These are phyloP conservation scores for Spisula subtruncata DNA, from an alignment of 2,888 invertebrate species.

Conservation along the genomic window DNA sequence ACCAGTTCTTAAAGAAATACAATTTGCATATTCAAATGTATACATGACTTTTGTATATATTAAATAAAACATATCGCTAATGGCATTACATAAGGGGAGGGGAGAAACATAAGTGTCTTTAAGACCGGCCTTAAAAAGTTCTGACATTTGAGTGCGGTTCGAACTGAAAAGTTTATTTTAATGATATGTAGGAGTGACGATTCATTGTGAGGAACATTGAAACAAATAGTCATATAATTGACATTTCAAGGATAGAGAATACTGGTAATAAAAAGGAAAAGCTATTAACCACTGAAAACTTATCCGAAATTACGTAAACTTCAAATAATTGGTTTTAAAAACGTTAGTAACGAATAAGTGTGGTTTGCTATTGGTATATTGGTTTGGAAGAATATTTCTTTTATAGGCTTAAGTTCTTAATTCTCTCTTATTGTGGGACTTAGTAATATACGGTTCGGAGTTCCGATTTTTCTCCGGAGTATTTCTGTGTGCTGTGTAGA, in stretches of 20 bases:
- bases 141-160: not conserved
- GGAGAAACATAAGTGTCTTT: too few relatives aligned
- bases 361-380: not conserved
- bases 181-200: not conserved
- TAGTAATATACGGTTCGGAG: not conserved
- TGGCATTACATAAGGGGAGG: too few relatives aligned
- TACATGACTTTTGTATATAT: too few relatives aligned
- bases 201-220: not conserved
- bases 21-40: too few relatives aligned
- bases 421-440: not conserved
- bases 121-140: too few relatives aligned
- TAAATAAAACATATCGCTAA: too few relatives aligned
- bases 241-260: constrained; percentile 22
- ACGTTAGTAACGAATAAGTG: not conserved
- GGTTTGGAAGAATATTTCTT: not conserved
- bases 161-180: constrained; percentile 29
- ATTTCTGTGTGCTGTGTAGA: not conserved
- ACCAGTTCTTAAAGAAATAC: too few relatives aligned
- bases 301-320: constrained; percentile 13
- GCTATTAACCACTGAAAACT: constrained; percentile 18
- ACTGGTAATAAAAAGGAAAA: constrained; percentile 16
- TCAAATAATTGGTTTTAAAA: constrained; percentile 14
- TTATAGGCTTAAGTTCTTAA: not conserved
- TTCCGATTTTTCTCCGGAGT: not conserved
- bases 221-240: constrained; percentile 22